phyloP scores from a whole-genome alignment of 2,113 vertebrate species.

The Butastur rufipennis region DNA sequence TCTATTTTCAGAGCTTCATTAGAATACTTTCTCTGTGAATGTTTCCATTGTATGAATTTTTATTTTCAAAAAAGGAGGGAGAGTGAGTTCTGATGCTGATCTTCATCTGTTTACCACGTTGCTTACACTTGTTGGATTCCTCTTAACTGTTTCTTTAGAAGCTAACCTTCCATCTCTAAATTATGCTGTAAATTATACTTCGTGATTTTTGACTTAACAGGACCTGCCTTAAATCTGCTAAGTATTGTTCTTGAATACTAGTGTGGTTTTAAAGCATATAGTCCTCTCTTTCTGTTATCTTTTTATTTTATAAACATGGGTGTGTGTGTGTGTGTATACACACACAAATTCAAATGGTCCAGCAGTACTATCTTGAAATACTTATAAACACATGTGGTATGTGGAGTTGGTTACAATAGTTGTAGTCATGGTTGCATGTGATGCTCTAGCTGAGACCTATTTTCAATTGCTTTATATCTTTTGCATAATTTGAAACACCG shows the following conservation, averaged over 20 bases:
- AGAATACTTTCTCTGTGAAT: neutral
- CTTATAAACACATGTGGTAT: neutral
- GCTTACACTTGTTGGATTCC: neutral
- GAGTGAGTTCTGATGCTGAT: neutral
- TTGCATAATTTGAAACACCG: neutral
- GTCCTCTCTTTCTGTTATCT: neutral
- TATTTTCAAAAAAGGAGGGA: neutral
- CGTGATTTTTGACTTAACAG: neutral
- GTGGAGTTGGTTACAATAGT: neutral
- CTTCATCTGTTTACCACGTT: neutral
- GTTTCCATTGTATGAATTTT: neutral
- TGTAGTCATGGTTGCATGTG: neutral
- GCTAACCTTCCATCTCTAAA: neutral
- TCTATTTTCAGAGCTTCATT: neutral
- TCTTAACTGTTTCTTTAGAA: neutral
- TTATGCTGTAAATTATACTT: neutral
- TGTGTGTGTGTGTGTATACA: fast-evolving
- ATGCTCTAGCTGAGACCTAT: neutral
- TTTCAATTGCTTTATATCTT: neutral
- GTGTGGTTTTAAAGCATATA: neutral
- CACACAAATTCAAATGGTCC: neutral
- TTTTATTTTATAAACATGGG: neutral
- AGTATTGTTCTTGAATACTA: neutral
- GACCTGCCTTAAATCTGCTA: neutral
- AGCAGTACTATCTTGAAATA: neutral